phyloP scores from a whole-genome alignment of 2,888 invertebrate genomes.

The Morpho helenor region DNA sequence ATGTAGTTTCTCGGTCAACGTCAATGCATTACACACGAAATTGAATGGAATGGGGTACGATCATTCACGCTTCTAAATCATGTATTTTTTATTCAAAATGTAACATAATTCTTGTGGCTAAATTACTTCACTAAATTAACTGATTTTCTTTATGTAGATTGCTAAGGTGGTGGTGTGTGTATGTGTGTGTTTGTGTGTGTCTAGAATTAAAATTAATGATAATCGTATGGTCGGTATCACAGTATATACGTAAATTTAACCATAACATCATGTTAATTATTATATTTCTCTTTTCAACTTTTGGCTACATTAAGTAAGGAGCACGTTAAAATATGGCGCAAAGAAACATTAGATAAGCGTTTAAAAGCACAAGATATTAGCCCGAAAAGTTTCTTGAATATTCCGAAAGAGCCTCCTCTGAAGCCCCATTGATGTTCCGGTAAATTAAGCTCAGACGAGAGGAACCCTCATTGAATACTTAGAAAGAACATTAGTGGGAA shows the following conservation, averaged over 20 bases:
- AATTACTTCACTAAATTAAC: too few relatives aligned
- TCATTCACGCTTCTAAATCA: too few relatives aligned
- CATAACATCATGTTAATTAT: neutral
- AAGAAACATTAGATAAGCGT: conserved; percentile 12
- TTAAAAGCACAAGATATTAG: conserved; percentile 13
- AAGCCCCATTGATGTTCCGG: conserved; percentile 14
- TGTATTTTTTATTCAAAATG: too few relatives aligned
- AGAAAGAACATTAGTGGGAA: conserved; percentile 16
- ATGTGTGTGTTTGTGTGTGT: too few relatives aligned
- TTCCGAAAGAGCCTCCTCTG: conserved; percentile 10
- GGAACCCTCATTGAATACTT: conserved; percentile 10
- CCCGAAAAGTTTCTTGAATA: conserved; percentile 16
- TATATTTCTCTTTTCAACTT: neutral
- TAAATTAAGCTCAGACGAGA: conserved; percentile 16
- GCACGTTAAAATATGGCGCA: conserved; percentile 4
- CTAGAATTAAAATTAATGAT: neutral
- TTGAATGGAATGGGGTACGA: too few relatives aligned
- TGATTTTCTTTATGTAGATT: too few relatives aligned
- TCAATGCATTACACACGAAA: too few relatives aligned
- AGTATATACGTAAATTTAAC: neutral
- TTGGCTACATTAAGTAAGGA: conserved; percentile 9
- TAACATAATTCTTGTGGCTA: too few relatives aligned
- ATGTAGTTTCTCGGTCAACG: too few relatives aligned
- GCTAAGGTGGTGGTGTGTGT: too few relatives aligned
- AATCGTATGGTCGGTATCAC: too few relatives aligned